A percentile compares a stretch with the other conserved stretches of the same genome.
These are phyloP conservation scores for Sebastes aleutianus DNA, from an alignment of 2,797 vertebrate species.

Conservation along the genomic window DNA sequence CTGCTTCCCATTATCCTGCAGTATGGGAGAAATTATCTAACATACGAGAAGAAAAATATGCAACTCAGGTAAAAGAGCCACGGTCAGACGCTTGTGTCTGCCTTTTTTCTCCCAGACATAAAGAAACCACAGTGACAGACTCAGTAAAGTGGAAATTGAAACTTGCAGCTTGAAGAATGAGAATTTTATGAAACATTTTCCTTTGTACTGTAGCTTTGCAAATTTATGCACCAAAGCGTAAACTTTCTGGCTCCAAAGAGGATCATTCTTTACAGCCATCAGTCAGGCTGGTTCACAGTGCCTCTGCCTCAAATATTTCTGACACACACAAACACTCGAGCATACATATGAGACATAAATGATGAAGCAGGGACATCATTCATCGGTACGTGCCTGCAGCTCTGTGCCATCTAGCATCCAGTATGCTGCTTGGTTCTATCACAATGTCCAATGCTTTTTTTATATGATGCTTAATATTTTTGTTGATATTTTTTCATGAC, in stretches of 20 bases:
- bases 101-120: slow-evolving; percentile 27
- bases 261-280: slow-evolving; percentile 63
- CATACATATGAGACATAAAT: slow-evolving; percentile 16
- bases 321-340: slow-evolving; percentile 33
- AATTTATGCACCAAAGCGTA: slow-evolving; percentile 59
- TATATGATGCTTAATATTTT: not conserved
- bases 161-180: slow-evolving; percentile 63
- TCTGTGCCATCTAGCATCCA: not conserved
- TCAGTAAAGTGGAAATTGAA: slow-evolving; percentile 64
- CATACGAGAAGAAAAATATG: slow-evolving; percentile 37
- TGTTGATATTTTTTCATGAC: not conserved
- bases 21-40: slow-evolving; percentile 14
- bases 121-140: slow-evolving; percentile 23
- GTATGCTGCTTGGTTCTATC: not conserved
- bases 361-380: slow-evolving; percentile 33
- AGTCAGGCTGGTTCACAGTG: slow-evolving; percentile 41
- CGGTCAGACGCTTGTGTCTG: slow-evolving; percentile 8
- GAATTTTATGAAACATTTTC: slow-evolving; percentile 58
- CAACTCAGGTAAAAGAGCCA: slow-evolving; percentile 24
- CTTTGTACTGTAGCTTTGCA: slow-evolving; percentile 58
- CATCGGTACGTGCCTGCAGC: slow-evolving; percentile 20
- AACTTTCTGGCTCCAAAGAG: slow-evolving; percentile 64
- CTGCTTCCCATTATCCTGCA: slow-evolving; percentile 29
- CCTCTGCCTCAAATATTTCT: slow-evolving; percentile 40
- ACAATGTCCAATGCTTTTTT: not conserved